phyloP scores from a whole-genome alignment of 2,888 invertebrate genomes.

The Cepaea hortensis region DNA sequence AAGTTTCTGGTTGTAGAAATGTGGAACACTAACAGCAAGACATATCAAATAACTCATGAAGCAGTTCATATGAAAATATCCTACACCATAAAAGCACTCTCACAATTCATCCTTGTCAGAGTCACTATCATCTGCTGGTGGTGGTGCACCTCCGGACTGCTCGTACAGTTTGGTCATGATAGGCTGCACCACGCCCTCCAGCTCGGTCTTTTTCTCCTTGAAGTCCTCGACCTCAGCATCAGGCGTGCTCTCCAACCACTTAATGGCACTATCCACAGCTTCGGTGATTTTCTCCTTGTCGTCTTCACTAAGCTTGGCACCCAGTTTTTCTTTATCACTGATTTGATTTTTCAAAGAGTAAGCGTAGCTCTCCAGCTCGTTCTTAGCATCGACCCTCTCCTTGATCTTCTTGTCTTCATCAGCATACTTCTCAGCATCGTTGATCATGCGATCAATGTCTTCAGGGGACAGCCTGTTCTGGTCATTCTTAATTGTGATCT shows the following conservation, averaged over 20 bases:
- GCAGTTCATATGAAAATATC: conserved; percentile 3
- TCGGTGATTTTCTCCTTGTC: conserved; percentile 95
- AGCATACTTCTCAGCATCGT: conserved; percentile 98
- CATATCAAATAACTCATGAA: conserved; percentile 13
- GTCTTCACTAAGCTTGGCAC: conserved; percentile 89
- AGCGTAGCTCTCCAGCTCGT: conserved; percentile 94
- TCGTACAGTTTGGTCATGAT: conserved; percentile 96
- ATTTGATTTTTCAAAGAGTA: conserved; percentile 98
- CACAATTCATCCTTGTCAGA: conserved; percentile 52
- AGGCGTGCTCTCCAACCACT: conserved; percentile 97
- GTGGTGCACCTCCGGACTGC: conserved; percentile 83
- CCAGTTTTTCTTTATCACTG: conserved; percentile 96
- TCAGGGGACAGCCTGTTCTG: conserved; percentile 97
- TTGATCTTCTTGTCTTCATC: conserved; percentile 94
- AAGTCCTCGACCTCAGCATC: conserved; percentile 94
- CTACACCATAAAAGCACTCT: conserved; percentile 20
- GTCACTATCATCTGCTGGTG: conserved; percentile 78
- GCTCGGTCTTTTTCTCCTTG: conserved; percentile 93
- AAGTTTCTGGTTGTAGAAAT: background rate
- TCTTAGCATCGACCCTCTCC: conserved; percentile 93
- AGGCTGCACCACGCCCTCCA: conserved; percentile 96
- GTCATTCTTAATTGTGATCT: conserved; percentile 99
- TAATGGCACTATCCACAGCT: conserved; percentile 96
- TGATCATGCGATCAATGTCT: conserved; percentile 99
- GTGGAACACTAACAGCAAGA: conserved; percentile 20